Evolutionary conservation across 1,140 invertebrate genomes (phyloP).

Genomic region (Aphaenogaster floridana): DNA sequence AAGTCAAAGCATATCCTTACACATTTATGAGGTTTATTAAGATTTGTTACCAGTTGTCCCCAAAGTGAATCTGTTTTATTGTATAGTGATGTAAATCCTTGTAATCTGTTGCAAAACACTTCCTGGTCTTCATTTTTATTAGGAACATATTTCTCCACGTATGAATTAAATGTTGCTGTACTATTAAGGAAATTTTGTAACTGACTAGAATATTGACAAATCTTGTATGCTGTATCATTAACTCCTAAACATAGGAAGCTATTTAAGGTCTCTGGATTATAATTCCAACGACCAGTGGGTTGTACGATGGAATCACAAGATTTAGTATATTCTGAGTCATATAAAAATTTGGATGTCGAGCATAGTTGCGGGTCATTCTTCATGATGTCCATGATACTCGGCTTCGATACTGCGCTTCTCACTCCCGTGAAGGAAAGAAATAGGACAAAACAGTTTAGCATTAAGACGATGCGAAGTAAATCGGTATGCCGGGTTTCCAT

Average conservation of each 20-base stretch:
- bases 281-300: neutral
- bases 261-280: neutral
- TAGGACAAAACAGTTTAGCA: constrained; percentile 20
- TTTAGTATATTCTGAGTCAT: constrained; percentile 25
- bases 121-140: neutral
- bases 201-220: constrained; percentile 48
- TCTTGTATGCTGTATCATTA: constrained; percentile 66
- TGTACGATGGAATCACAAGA: constrained; percentile 47
- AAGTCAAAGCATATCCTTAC: constrained; percentile 29
- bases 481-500: constrained; percentile 40
- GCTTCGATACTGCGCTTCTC: neutral
- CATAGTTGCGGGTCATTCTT: constrained; percentile 15
- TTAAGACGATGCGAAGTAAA: constrained; percentile 12
- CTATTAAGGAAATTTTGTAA: neutral
- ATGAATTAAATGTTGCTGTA: neutral
- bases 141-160: constrained; percentile 26
- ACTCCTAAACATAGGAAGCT: constrained; percentile 67
- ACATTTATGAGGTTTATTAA: constrained; percentile 1
- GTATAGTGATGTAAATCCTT: constrained; percentile 15
- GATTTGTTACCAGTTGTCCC: neutral
- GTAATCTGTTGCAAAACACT: constrained; percentile 48
- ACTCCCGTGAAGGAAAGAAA: constrained; percentile 54
- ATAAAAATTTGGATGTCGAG: constrained; percentile 32
- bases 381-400: constrained; percentile 50
- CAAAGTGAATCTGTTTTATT: neutral